Base-by-base conservation (phyloP, 2,888 invertebrate genomes). In the Archaeoteleia sp. region DNA sequence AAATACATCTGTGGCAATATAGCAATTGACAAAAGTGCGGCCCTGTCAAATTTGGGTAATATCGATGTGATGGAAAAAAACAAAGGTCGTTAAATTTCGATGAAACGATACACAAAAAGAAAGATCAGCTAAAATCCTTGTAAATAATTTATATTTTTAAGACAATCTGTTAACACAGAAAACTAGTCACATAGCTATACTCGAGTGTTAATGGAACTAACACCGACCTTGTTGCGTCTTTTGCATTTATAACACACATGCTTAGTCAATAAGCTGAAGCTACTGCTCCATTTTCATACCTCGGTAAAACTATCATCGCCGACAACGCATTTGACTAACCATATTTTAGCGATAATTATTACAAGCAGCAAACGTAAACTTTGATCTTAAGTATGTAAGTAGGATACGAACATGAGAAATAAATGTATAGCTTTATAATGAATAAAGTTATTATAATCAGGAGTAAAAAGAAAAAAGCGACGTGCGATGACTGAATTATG, bases 101-200 rank as follows among this genome's bases (percentile, higher is more conserved):
- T 81, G 72, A 80, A 82, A 80, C 77, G 79, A 78, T 42, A 61
- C 45, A 51, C 13, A 45, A 29, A 15, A 35, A 34, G 54, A 43
- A 63, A 63, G 32, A 55, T 49, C 66, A 71, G 67, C 39, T 45
- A 67, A 80, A 79, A 83, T 82, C 80, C 77, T 80, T 84, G 84
- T 84, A 84, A 81, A 84, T 84, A 84, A 80, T 83, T 82, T 84
- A 83, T 84, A 84, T 84, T 84, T 84, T 84, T 84, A 84, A 84
- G 84, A 82, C 75, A 74, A 79, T 82, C 81, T 82, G 81, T 82
- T 73, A 71, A 80, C 73, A 80, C 82, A 80, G 79, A 80, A 77
- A 80, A 83, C 84, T 84, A 84, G 84, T 84, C 84, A 84, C 78
- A 81, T 83, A 83, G 78, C 74, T 83, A 81, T 84, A 83, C 82